phyloP scores from a whole-genome alignment of 2,797 vertebrate genomes.

The Pipistrellus kuhlii region DNA sequence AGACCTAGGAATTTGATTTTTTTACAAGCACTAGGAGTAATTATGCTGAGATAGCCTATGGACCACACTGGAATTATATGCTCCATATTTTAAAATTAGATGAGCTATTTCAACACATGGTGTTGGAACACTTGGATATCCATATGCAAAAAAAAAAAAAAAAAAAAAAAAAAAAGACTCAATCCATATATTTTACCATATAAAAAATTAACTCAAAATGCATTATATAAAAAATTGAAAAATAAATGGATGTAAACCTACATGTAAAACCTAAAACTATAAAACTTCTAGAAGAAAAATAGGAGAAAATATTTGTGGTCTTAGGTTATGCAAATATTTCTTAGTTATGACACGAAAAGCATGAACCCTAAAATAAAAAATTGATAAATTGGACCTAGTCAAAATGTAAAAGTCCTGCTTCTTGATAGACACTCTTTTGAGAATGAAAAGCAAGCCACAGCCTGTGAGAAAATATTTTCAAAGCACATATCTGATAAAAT shows the following conservation, averaged over 20 bases:
- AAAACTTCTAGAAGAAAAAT: slow-evolving; percentile 77
- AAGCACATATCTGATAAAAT: neutral
- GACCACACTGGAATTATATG: slow-evolving; percentile 75
- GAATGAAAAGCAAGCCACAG: neutral
- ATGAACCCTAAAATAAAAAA: slow-evolving; percentile 32
- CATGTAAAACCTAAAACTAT: slow-evolving; percentile 69
- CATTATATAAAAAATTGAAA: slow-evolving; percentile 72
- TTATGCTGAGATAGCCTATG: slow-evolving; percentile 69
- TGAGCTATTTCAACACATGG: slow-evolving; percentile 78
- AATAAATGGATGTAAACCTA: slow-evolving; percentile 72
- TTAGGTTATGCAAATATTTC: slow-evolving; percentile 53
- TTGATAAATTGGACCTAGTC: slow-evolving; percentile 2
- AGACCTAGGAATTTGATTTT: slow-evolving; percentile 67
- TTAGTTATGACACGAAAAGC: slow-evolving; percentile 41
- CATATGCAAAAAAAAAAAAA: slow-evolving; percentile 76
- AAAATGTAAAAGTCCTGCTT: neutral
- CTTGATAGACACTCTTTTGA: neutral
- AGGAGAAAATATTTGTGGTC: slow-evolving; percentile 61
- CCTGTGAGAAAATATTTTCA: slow-evolving; percentile 47
- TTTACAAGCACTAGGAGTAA: slow-evolving; percentile 48
- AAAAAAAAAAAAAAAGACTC: slow-evolving; percentile 50
- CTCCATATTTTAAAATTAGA: slow-evolving; percentile 83
- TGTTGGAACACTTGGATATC: slow-evolving; percentile 80
- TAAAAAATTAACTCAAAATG: slow-evolving; percentile 77
- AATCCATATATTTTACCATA: slow-evolving; percentile 75